Percentiles rank a stretch among this genome's conserved stretches.
These are phyloP conservation scores for Strigamia crassipes DNA, from an alignment of 2,888 invertebrate genomes.

Conservation along the genomic window DNA sequence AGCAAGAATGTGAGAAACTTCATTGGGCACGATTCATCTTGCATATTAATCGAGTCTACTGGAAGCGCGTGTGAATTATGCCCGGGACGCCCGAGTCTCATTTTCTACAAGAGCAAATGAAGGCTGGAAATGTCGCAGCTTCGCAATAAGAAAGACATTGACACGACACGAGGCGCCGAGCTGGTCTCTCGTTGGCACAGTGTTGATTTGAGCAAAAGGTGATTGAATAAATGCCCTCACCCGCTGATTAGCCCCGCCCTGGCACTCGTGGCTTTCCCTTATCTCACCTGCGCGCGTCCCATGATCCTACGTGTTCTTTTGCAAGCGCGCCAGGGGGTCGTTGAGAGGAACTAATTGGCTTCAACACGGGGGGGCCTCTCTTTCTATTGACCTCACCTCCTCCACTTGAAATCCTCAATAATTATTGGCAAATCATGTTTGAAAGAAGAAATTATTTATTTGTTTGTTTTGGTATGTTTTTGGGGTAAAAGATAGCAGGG, in stretches of 20 bases:
- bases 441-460: not conserved
- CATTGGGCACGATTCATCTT: constrained; percentile 35
- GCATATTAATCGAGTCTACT: constrained; percentile 14
- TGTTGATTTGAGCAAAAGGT: constrained; percentile 29
- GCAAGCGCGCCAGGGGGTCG: constrained; percentile 6
- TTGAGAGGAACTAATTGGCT: constrained; percentile 40
- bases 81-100: not conserved
- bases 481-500: constrained; percentile 25
- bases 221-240: constrained; percentile 40
- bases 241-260: constrained; percentile 40
- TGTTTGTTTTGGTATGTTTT: not conserved
- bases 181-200: not conserved
- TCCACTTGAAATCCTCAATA: constrained; percentile 20
- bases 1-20: constrained; percentile 38
- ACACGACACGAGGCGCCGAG: too few relatives aligned
- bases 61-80: constrained; percentile 18
- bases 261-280: constrained; percentile 37
- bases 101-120: not conserved
- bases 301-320: constrained; percentile 29
- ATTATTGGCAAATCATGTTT: not conserved
- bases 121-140: not conserved
- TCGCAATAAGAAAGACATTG: not conserved
- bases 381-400: constrained; percentile 37
- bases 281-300: constrained; percentile 36
- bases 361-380: constrained; percentile 4